Conservation (phyloP, 2,888 invertebrate species). For the Pseudococcus jackbeardsleyi region DNA sequence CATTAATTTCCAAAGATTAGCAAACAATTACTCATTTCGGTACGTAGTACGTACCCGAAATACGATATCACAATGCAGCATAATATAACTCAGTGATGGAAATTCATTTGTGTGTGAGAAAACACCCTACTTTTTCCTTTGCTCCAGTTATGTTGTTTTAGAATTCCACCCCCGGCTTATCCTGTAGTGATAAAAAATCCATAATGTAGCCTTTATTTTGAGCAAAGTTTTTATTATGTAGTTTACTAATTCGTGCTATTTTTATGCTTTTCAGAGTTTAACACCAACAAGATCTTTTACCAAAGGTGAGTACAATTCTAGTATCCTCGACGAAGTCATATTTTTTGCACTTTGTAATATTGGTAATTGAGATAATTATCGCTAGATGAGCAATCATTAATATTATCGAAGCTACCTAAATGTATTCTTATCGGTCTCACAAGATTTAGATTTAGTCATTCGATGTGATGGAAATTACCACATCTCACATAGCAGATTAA, state of each 20-base stretch:
- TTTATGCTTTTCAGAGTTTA: background rate
- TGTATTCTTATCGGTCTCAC: background rate
- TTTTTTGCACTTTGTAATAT: background rate
- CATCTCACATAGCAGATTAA: background rate
- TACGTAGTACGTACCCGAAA: too few relatives aligned
- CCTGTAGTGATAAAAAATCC: too few relatives aligned
- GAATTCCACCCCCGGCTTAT: too few relatives aligned
- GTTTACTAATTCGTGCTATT: background rate
- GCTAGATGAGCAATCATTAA: background rate
- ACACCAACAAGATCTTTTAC: background rate
- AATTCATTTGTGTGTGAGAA: too few relatives aligned
- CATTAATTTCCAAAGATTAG: background rate
- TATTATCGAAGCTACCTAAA: background rate
- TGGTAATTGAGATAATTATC: background rate
- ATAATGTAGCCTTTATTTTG: too few relatives aligned
- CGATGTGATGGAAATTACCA: background rate
- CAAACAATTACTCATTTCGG: too few relatives aligned
- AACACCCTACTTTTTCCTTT: too few relatives aligned
- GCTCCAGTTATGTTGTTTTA: too few relatives aligned
- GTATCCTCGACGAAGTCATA: too few relatives aligned
- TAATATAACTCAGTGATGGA: too few relatives aligned
- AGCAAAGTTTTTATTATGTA: too few relatives aligned
- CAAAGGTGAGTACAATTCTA: slow-evolving; percentile 9
- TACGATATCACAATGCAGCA: too few relatives aligned
- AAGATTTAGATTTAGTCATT: background rate